phyloP scores from a whole-genome alignment of 2,113 vertebrate genomes.

The Hylia prasina region DNA sequence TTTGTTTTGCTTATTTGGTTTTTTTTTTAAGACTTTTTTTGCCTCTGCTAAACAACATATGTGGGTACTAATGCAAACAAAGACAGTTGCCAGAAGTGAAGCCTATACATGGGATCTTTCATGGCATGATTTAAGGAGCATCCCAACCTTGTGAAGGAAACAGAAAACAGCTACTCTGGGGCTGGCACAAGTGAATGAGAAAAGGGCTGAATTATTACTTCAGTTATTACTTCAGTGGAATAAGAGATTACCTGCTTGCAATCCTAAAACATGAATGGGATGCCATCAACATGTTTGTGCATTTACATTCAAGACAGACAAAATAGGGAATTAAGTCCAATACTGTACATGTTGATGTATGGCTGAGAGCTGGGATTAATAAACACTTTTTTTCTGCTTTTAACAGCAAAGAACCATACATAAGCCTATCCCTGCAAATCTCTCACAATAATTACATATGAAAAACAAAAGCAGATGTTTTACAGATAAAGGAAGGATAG shows the following conservation, averaged over 20 bases:
- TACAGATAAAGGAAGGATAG: neutral
- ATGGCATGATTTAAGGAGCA: neutral
- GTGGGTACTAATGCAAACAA: neutral
- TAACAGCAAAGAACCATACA: neutral
- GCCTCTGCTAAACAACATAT: neutral
- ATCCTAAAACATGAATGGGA: neutral
- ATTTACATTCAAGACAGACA: neutral
- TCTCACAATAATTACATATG: neutral
- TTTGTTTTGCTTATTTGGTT: neutral
- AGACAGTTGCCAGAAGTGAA: neutral
- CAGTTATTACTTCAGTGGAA: neutral
- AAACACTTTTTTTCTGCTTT: neutral
- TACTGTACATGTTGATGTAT: fast-evolving
- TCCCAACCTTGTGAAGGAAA: neutral
- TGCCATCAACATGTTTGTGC: neutral
- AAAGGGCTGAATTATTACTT: neutral
- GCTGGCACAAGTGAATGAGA: neutral
- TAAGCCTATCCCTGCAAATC: neutral
- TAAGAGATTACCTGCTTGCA: neutral
- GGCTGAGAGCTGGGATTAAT: neutral
- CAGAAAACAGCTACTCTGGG: neutral
- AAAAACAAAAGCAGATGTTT: neutral
- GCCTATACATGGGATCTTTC: neutral
- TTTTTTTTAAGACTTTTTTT: neutral
- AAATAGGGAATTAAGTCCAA: neutral